phyloP scores from a whole-genome alignment of 2,113 vertebrate species.

The Plecturocebus donacophilus region DNA sequence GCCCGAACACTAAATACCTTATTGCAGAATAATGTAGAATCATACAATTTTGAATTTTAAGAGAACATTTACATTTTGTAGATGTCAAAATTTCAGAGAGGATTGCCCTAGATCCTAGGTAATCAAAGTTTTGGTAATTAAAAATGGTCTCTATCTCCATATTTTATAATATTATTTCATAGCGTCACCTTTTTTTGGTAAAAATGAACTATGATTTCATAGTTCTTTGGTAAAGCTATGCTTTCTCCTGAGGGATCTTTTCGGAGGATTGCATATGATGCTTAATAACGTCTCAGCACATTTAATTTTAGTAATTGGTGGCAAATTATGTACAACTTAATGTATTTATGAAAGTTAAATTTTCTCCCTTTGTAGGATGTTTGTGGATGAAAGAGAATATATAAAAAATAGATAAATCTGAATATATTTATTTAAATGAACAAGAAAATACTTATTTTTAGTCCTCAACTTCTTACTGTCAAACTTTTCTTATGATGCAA shows the following conservation, averaged over 20 bases:
- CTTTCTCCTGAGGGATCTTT: background rate
- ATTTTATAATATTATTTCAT: background rate
- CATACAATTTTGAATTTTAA: background rate
- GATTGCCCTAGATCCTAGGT: background rate
- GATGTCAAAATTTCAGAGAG: conserved; percentile 6
- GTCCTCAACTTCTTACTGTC: background rate
- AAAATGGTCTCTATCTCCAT: background rate
- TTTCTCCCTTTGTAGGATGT: conserved; percentile 39
- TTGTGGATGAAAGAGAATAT: background rate
- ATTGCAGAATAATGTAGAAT: background rate
- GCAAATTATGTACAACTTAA: conserved; percentile 42
- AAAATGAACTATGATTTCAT: no score
- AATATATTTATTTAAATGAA: conserved; percentile 48
- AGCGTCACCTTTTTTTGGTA: background rate
- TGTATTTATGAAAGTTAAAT: conserved; percentile 49
- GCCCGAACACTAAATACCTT: background rate
- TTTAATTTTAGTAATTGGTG: conserved; percentile 51
- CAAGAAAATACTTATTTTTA: conserved; percentile 32
- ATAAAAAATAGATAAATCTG: conserved; percentile 23
- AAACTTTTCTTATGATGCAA: background rate
- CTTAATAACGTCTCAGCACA: conserved; percentile 27
- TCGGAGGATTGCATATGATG: background rate
- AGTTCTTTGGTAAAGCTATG: background rate
- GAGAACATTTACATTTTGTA: background rate
- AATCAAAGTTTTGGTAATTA: background rate